Evolutionary conservation across 1,140 invertebrate species (phyloP).

Genomic region (Drosophila equinoxialis): DNA sequence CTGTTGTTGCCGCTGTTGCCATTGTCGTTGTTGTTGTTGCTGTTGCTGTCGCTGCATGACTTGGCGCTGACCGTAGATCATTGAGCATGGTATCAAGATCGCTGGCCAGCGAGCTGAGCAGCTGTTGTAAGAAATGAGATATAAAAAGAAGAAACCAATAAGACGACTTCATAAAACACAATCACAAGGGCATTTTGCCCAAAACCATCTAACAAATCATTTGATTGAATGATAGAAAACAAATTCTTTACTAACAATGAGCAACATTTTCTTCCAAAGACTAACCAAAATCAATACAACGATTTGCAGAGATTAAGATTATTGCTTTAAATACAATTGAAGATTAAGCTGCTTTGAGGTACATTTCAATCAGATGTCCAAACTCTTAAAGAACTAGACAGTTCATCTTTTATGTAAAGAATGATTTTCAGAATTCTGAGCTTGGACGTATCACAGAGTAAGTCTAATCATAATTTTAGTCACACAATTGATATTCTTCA

Average conservation of each 20-base stretch:
- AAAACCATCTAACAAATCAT: neutral
- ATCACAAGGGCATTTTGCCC: neutral
- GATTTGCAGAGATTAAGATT: too few species aligned
- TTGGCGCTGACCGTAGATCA: conserved; percentile 84
- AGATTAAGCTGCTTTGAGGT: neutral
- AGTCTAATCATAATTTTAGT: too few species aligned
- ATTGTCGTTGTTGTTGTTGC: conserved; percentile 30
- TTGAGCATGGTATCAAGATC: conserved; percentile 87
- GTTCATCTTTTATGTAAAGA: too few species aligned
- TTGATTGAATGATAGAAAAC: too few species aligned
- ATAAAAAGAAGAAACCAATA: conserved; percentile 30
- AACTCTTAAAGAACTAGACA: too few species aligned
- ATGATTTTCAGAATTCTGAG: too few species aligned
- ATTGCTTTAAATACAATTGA: neutral
- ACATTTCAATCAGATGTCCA: too few species aligned
- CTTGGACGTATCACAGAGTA: too few species aligned
- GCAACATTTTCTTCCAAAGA: too few species aligned
- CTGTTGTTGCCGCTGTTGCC: conserved; percentile 44
- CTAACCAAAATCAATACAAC: neutral
- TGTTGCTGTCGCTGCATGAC: conserved; percentile 43
- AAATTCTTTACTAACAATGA: too few species aligned
- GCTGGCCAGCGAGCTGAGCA: conserved; percentile 86
- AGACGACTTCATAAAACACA: conserved; percentile 11
- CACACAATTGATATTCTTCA: too few species aligned
- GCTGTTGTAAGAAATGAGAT: conserved; percentile 77